Percentiles rank a stretch among this genome's conserved stretches.
Conservation (phyloP, 2,888 invertebrate species). For the Antheraea assamensis region DNA sequence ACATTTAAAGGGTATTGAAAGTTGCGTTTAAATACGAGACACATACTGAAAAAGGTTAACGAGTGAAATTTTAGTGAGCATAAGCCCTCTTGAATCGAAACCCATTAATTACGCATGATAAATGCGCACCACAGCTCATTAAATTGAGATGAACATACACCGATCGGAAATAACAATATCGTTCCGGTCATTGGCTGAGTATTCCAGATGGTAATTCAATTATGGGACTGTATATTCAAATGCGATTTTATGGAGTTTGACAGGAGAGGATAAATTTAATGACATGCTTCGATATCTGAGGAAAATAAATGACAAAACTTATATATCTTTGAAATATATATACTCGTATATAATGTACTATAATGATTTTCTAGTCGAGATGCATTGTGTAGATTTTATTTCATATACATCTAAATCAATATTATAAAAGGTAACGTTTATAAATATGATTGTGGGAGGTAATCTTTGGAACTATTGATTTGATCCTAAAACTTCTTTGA, state of each 20-base stretch:
- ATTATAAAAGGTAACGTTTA: too few species aligned
- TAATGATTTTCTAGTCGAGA: too few species aligned
- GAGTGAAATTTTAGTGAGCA: not conserved
- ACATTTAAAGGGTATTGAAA: not conserved
- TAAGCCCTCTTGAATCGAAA: not conserved
- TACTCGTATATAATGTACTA: too few species aligned
- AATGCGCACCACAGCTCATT: not conserved
- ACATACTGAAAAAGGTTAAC: not conserved
- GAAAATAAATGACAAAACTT: too few species aligned
- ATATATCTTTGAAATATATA: too few species aligned
- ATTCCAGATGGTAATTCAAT: not conserved
- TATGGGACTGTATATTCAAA: not conserved
- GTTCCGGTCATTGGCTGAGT: constrained; percentile 2
- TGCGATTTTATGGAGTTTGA: not conserved
- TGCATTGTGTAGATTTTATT: too few species aligned
- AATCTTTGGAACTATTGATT: too few species aligned
- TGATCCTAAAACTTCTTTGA: too few species aligned
- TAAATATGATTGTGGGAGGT: too few species aligned
- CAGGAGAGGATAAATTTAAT: not conserved
- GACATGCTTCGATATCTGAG: not conserved
- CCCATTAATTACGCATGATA: constrained; percentile 1
- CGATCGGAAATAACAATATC: constrained; percentile 5
- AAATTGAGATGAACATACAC: constrained; percentile 1
- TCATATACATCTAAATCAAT: too few species aligned
- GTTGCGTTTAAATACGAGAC: not conserved